Conservation (phyloP, 2,113 vertebrate species). For the Caracal caracal region DNA sequence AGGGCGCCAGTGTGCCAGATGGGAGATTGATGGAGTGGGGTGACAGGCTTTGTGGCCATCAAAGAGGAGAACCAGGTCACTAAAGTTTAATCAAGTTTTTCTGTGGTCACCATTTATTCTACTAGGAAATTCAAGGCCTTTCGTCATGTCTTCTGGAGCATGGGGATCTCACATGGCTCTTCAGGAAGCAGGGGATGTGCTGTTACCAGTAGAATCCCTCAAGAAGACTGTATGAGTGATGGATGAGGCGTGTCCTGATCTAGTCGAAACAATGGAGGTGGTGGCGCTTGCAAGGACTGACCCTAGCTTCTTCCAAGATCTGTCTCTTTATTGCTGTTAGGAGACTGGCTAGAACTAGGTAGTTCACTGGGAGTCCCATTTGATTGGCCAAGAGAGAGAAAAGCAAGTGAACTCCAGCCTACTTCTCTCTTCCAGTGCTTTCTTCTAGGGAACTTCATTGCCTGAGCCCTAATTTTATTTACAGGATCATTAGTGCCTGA, state of each 20-base stretch:
- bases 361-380: neutral
- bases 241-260: neutral
- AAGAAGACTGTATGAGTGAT: too few relatives aligned
- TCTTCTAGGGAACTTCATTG: neutral
- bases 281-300: neutral
- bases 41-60: neutral
- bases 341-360: neutral
- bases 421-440: neutral
- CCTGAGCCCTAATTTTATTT: neutral
- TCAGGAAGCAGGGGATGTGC: too few relatives aligned
- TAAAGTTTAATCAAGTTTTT: neutral
- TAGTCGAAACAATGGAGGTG: neutral
- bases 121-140: neutral
- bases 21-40: neutral
- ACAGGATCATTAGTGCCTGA: neutral
- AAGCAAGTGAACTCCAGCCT: neutral
- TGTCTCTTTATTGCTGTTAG: neutral
- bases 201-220: neutral
- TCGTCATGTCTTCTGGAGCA: neutral
- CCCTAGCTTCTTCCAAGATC: neutral
- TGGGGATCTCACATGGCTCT: neutral
- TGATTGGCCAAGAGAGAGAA: neutral
- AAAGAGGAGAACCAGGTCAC: neutral
- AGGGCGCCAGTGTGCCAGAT: neutral
- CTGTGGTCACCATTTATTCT: neutral